These are phyloP conservation scores for Trididemnum nubilum DNA, from an alignment of 23 tunicate species.

Conservation along the genomic window DNA sequence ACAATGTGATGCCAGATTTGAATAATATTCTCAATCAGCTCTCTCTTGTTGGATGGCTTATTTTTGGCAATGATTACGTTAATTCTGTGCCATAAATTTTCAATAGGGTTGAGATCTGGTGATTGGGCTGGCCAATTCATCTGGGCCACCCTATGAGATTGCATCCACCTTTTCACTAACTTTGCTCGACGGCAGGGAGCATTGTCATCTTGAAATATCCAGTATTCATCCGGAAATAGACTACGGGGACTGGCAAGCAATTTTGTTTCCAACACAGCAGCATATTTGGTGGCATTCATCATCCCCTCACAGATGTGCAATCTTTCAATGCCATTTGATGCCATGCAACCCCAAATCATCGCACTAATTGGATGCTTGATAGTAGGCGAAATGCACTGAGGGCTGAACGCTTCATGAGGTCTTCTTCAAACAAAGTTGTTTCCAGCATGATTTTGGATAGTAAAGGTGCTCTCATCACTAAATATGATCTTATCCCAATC, in stretches of 20 bases:
- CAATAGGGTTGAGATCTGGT: conserved; percentile 11
- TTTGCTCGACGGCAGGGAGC: conserved; percentile 17
- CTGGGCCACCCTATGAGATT: conserved; percentile 3
- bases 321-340: conserved; percentile 14
- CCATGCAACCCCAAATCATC: neutral
- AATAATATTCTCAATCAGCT: conserved; percentile 5
- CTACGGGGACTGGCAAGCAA: conserved; percentile 11
- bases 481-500: conserved; percentile 6
- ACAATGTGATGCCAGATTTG: conserved; percentile 6
- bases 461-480: conserved; percentile 20
- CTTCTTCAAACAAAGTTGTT: conserved; percentile 1
- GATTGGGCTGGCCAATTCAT: conserved; percentile 20
- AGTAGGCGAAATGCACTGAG: conserved; percentile 14
- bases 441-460: conserved; percentile 14
- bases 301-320: conserved; percentile 13
- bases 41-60: conserved; percentile 12
- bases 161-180: conserved; percentile 15
- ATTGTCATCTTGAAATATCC: conserved; percentile 17
- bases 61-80: conserved; percentile 11
- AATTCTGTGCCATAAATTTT: conserved; percentile 10
- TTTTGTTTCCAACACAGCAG: conserved; percentile 14
- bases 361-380: conserved; percentile 7
- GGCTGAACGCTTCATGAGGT: conserved; percentile 20
- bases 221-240: neutral
- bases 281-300: conserved; percentile 7